Percentiles rank a stretch among this genome's conserved stretches.
phyloP scores from a whole-genome alignment of 2,888 invertebrate species.

The Scelioninae gen. 1 region DNA sequence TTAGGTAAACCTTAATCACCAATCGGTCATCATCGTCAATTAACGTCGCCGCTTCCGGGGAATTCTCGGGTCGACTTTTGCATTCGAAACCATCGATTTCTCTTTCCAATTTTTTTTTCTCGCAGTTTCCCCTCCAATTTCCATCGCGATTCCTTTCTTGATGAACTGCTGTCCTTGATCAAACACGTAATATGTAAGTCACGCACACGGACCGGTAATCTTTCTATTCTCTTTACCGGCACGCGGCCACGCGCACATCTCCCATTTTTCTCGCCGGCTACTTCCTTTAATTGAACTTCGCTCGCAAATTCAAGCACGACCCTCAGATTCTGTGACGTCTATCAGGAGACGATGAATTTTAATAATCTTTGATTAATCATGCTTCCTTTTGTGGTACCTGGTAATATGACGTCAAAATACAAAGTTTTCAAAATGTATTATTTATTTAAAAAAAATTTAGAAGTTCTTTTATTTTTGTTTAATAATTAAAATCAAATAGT shows the following conservation, averaged over 20 bases:
- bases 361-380: slow-evolving; percentile 1
- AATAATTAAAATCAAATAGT: too few species aligned
- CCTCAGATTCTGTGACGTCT: slow-evolving; percentile 27
- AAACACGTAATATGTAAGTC: slow-evolving; percentile 75
- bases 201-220: slow-evolving; percentile 69
- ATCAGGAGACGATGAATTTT: neutral
- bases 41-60: too few species aligned
- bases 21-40: too few species aligned
- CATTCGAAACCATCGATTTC: slow-evolving; percentile 51
- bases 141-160: slow-evolving; percentile 23
- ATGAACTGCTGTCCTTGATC: slow-evolving; percentile 52
- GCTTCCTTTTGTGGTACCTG: neutral
- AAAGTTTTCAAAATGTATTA: too few species aligned
- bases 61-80: slow-evolving; percentile 31
- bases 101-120: slow-evolving; percentile 35
- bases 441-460: too few species aligned
- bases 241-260: slow-evolving; percentile 53
- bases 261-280: slow-evolving; percentile 39
- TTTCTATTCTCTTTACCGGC: slow-evolving; percentile 51
- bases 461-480: too few species aligned
- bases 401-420: neutral
- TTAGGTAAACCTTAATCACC: too few species aligned
- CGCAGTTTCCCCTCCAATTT: neutral
- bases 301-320: slow-evolving; percentile 15
- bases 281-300: slow-evolving; percentile 48